Conservation (phyloP, 2,888 invertebrate genomes). For the Pristionchus mayeri region DNA sequence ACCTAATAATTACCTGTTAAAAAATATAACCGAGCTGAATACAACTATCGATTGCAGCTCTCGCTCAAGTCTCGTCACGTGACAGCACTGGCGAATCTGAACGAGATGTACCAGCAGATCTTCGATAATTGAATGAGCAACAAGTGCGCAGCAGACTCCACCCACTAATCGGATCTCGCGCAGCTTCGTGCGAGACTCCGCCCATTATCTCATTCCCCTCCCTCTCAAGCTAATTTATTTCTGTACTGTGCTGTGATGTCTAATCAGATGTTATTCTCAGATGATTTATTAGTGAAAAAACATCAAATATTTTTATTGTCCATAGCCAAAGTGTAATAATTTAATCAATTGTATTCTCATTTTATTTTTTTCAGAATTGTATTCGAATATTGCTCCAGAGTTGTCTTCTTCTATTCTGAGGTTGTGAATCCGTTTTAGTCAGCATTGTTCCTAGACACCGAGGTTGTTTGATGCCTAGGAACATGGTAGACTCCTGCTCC, state of each 20-base stretch:
- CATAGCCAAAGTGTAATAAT: conserved; percentile 48
- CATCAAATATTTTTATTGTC: not conserved
- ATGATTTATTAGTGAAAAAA: conserved; percentile 19
- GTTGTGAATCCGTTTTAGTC: conserved; percentile 43
- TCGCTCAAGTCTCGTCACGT: conserved; percentile 87
- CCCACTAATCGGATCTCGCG: conserved; percentile 15
- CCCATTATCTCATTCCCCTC: not conserved
- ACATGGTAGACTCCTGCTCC: not conserved
- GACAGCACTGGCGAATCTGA: conserved; percentile 81
- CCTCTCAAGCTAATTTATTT: conserved; percentile 32
- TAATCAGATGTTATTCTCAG: conserved; percentile 38
- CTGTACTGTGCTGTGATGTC: conserved; percentile 39
- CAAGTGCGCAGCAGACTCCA: conserved; percentile 23
- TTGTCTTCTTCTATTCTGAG: conserved; percentile 35
- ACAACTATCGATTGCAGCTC: conserved; percentile 80
- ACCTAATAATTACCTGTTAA: too few species aligned
- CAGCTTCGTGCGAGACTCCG: conserved; percentile 14
- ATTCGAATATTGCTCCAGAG: conserved; percentile 42
- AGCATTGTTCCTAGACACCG: not conserved
- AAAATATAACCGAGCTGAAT: too few species aligned
- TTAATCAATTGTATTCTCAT: not conserved
- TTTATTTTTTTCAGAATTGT: conserved; percentile 26
- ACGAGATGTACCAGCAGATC: conserved; percentile 91
- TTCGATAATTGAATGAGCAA: conserved; percentile 76
- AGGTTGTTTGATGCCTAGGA: not conserved